Conservation (phyloP, 23 tunicate genomes). For the Halocynthia roretzi region DNA sequence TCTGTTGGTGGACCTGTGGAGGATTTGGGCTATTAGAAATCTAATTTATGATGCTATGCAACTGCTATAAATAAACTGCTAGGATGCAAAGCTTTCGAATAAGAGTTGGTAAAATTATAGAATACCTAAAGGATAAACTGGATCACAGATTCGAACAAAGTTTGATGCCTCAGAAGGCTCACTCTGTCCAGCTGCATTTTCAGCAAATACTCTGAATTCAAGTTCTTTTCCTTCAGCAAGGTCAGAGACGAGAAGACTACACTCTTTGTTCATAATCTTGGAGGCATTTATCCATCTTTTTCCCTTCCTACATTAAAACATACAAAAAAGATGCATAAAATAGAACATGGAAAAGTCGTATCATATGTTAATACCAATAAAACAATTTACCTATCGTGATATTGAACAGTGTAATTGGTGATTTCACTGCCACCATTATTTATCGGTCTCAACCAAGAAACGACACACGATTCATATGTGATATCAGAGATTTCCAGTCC, state of each 20-base stretch:
- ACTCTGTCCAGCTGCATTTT: constrained; percentile 86
- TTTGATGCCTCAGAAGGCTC: constrained; percentile 72
- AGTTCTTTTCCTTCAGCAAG: constrained; percentile 42
- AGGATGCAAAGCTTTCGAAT: background rate
- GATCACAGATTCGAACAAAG: constrained; percentile 55
- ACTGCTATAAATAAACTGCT: background rate
- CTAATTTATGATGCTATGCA: background rate
- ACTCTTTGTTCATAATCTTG: constrained; percentile 47
- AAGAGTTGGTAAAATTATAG: background rate
- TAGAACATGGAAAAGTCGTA: background rate
- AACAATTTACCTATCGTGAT: constrained; percentile 60
- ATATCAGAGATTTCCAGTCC: constrained; percentile 44
- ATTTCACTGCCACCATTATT: constrained; percentile 73
- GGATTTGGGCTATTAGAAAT: background rate
- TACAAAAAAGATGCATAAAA: background rate
- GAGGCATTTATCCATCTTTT: constrained; percentile 65
- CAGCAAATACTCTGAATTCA: constrained; percentile 78
- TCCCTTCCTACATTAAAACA: constrained; percentile 29
- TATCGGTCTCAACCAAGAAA: constrained; percentile 66
- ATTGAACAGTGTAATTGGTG: constrained; percentile 72
- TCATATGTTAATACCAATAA: background rate
- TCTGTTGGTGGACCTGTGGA: constrained; percentile 55
- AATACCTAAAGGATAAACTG: constrained; percentile 71
- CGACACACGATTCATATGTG: constrained; percentile 61
- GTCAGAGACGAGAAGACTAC: constrained; percentile 42